Conservation (phyloP, 1,140 invertebrate genomes). For the Zaprionus inermis region DNA sequence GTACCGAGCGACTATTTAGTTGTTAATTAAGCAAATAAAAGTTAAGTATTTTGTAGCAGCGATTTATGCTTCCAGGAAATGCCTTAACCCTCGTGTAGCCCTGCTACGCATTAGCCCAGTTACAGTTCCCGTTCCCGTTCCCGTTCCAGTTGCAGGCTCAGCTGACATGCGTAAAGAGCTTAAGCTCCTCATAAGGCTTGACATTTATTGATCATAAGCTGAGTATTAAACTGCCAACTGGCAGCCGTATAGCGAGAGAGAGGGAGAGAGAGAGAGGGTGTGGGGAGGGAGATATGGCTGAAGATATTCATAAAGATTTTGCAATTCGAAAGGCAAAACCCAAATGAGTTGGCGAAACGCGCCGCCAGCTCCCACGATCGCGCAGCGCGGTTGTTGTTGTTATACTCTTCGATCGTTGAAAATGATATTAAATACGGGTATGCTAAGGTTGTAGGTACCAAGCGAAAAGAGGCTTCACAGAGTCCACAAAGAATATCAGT, state of each 20-base stretch:
- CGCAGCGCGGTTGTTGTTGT: conserved; percentile 16
- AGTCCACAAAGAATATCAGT: too few species aligned
- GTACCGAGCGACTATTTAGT: conserved; percentile 61
- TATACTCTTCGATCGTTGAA: too few species aligned
- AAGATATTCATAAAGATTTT: conserved; percentile 61
- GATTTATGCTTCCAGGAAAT: conserved; percentile 67
- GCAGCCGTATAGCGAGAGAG: neutral
- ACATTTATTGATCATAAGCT: conserved; percentile 83
- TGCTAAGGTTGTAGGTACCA: too few species aligned
- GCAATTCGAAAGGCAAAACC: conserved; percentile 15
- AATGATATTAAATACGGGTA: too few species aligned
- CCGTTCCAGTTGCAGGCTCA: conserved; percentile 46
- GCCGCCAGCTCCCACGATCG: conserved; percentile 63
- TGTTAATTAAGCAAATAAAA: conserved; percentile 79
- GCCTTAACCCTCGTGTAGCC: conserved; percentile 6
- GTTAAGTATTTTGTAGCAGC: conserved; percentile 54
- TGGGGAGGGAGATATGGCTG: too few species aligned
- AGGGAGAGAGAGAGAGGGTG: conserved; percentile 8
- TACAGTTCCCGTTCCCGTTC: conserved; percentile 4
- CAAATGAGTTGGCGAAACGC: conserved; percentile 61
- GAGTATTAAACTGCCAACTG: conserved; percentile 70
- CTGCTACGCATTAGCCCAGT: conserved; percentile 61
- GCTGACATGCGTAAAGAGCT: conserved; percentile 38
- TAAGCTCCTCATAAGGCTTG: conserved; percentile 56
- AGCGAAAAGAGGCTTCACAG: too few species aligned